Evolutionary conservation across 2,113 vertebrate species (phyloP), one percentile per base, ranked within the genome.

Genomic region (Plestiodon gilberti): DNA sequence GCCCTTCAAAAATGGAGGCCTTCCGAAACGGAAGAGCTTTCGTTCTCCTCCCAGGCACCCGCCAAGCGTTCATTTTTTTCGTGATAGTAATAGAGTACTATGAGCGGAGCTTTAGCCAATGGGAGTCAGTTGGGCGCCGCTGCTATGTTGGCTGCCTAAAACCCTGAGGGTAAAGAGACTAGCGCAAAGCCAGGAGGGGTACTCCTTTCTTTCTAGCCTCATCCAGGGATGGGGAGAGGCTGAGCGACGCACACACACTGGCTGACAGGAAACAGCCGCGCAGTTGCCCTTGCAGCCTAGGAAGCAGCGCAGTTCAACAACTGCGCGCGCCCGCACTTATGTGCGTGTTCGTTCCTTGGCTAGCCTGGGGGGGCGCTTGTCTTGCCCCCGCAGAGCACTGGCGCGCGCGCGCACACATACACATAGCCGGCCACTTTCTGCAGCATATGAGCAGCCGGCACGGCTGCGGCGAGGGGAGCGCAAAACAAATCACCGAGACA

Each of bases 1-100:
- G 80, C 10, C 62, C 73, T 82, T 70, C 80, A 77, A 77, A 87
- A 70, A 87, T 70, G 86, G 81, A 61, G 80, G 74, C 11, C 62
- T 30, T 22, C 38, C 38, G 1, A 6, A 2, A 14, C 55, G 23
- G 65, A 55, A 25, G 61, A 7, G 18, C 69, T 3, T 2, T 3
- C 9, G 2, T 15, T 7, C 6, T 30, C 6, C 2, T 1, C 57
- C n/a, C n/a, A n/a, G n/a, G n/a, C n/a, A n/a, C n/a, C n/a, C n/a
- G n/a, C n/a, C n/a, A n/a, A n/a, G n/a, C n/a, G n/a, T n/a, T n/a
- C n/a, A n/a, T n/a, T n/a, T n/a, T n/a, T n/a, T n/a, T n/a, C n/a
- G n/a, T n/a, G n/a, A 11, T 33, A 28, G 48, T 71, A 57, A 71
- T 17, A n/a, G n/a, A 28, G 9, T 70, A 18, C 7, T 33, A 30